Conservation (phyloP, 2,888 invertebrate genomes). For the Stenichneumon culpator region DNA sequence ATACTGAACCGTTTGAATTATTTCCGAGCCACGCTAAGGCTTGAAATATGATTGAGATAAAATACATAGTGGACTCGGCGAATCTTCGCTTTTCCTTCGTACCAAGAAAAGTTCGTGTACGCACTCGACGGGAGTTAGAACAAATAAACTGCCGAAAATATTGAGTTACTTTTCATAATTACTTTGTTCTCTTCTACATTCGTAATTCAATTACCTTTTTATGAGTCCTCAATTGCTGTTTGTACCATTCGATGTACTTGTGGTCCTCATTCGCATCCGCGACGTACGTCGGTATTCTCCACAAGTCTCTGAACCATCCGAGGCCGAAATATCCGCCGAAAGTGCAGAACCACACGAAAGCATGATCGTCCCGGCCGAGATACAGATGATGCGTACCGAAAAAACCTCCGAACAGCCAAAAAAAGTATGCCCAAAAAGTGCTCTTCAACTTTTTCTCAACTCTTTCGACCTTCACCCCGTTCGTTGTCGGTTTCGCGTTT, state of each 20-base stretch:
- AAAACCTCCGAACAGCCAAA: conserved; percentile 95
- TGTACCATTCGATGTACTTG: conserved; percentile 88
- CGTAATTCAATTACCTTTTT: conserved; percentile 87
- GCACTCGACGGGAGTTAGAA: not conserved
- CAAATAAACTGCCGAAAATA: not conserved
- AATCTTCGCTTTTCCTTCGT: no score
- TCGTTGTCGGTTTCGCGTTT: conserved; percentile 45
- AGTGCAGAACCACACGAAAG: conserved; percentile 95
- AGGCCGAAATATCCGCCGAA: conserved; percentile 94
- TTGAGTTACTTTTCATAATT: conserved; percentile 5
- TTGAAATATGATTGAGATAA: no score
- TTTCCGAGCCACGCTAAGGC: no score
- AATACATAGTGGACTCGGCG: no score
- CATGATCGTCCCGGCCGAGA: conserved; percentile 94
- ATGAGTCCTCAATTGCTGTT: conserved; percentile 87
- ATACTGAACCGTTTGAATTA: no score
- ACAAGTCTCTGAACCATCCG: conserved; percentile 95
- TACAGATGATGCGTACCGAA: conserved; percentile 97
- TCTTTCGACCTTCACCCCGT: conserved; percentile 29
- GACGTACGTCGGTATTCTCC: conserved; percentile 94
- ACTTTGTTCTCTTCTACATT: not conserved
- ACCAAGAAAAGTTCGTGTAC: no score
- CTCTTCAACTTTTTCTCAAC: conserved; percentile 82
- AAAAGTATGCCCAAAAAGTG: conserved; percentile 90
- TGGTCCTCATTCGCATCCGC: conserved; percentile 92